Evolutionary conservation across 1,140 invertebrate genomes (phyloP).

Genomic region (Cotesia glomerata): DNA sequence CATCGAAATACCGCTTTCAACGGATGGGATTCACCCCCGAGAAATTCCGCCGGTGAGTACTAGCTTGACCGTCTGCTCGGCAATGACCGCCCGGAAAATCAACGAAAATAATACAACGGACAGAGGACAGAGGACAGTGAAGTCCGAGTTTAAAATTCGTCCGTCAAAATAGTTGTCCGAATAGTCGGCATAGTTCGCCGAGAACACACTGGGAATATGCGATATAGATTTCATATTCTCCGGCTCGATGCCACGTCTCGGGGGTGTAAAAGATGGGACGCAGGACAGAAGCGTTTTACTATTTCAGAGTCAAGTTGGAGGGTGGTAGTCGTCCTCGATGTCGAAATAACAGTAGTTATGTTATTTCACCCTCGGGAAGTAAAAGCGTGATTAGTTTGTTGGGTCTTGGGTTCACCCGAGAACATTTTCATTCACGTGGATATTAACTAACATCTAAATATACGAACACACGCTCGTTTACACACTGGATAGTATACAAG

Average conservation of each 20-base stretch:
- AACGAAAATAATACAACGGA: neutral
- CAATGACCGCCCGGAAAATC: neutral
- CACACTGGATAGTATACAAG: neutral
- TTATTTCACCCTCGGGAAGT: slow-evolving; percentile 27
- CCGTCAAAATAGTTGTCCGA: neutral
- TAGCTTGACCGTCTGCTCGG: neutral
- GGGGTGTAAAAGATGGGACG: no score
- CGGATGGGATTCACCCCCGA: neutral
- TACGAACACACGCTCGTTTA: neutral
- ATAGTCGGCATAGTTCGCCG: neutral
- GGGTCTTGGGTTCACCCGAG: slow-evolving; percentile 18
- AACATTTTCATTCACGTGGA: slow-evolving; percentile 27
- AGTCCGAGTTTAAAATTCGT: neutral
- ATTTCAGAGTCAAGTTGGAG: neutral
- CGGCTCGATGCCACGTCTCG: no score
- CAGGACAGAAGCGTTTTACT: no score
- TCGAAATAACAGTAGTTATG: neutral
- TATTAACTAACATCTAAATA: neutral
- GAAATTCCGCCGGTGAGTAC: slow-evolving; percentile 25
- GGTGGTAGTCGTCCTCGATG: neutral
- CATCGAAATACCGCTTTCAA: slow-evolving; percentile 26
- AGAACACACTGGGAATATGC: neutral
- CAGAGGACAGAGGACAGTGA: neutral
- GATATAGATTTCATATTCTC: no score
- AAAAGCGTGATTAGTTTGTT: slow-evolving; percentile 27